phyloP scores from a whole-genome alignment of 2,888 invertebrate genomes.

The Hypena proboscidalis region DNA sequence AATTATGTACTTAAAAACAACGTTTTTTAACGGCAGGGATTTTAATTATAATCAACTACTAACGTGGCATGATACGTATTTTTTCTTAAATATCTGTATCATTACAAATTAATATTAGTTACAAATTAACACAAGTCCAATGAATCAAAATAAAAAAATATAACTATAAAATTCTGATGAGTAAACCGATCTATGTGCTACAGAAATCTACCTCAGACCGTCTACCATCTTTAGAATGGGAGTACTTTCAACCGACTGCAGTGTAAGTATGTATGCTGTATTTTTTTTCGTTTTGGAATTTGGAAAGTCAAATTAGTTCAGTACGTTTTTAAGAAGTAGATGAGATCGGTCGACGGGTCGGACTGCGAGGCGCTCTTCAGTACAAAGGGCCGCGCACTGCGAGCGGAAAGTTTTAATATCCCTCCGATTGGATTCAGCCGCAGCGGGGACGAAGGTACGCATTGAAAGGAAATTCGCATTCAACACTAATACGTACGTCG shows the following conservation, averaged over 20 bases:
- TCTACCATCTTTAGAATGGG: too few relatives aligned
- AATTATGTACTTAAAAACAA: not conserved
- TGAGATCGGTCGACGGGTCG: conserved; percentile 44
- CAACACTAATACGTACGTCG: conserved; percentile 72
- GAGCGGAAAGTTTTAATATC: conserved; percentile 83
- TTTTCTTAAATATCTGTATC: too few relatives aligned
- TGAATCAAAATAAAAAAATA: too few relatives aligned
- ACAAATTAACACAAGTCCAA: too few relatives aligned
- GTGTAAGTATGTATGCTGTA: not conserved
- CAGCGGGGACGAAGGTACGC: conserved; percentile 66
- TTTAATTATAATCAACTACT: too few relatives aligned
- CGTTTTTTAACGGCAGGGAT: too few relatives aligned
- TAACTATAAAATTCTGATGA: too few relatives aligned
- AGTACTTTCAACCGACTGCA: not conserved
- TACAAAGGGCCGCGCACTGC: conserved; percentile 68
- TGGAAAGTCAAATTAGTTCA: conserved; percentile 56
- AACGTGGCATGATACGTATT: too few relatives aligned
- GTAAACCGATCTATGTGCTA: too few relatives aligned
- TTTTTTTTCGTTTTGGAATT: conserved; percentile 41
- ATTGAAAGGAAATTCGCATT: conserved; percentile 69
- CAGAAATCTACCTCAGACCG: too few relatives aligned
- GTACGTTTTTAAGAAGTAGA: conserved; percentile 62
- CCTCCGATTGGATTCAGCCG: conserved; percentile 79
- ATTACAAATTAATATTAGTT: too few relatives aligned
- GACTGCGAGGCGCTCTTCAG: conserved; percentile 53